Evolutionary conservation across 2,888 invertebrate genomes (phyloP).

Genomic region (Microctonus hyperodae): DNA sequence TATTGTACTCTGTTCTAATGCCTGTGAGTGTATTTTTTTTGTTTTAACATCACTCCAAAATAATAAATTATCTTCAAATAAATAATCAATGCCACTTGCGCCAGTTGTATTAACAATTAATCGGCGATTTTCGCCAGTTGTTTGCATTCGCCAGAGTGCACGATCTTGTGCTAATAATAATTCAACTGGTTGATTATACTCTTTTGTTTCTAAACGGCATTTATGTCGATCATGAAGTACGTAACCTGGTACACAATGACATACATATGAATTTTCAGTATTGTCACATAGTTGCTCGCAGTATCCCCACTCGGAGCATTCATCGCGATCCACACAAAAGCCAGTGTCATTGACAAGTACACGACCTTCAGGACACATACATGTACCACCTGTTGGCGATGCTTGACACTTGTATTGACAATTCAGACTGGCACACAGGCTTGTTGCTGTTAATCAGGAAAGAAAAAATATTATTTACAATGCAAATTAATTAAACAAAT

Average conservation of each 20-base stretch:
- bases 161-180: constrained; percentile 77
- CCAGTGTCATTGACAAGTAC: constrained; percentile 82
- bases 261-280: constrained; percentile 82
- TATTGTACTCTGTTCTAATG: constrained; percentile 43
- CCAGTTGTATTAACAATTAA: constrained; percentile 82
- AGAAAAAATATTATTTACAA: constrained; percentile 15
- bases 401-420: constrained; percentile 93
- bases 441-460: constrained; percentile 71
- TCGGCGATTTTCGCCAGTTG: constrained; percentile 70
- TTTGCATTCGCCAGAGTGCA: constrained; percentile 75
- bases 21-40: constrained; percentile 73
- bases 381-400: constrained; percentile 87
- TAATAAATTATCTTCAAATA: constrained; percentile 77
- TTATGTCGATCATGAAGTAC: constrained; percentile 69
- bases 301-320: constrained; percentile 90
- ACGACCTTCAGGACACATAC: constrained; percentile 88
- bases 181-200: constrained; percentile 64
- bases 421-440: constrained; percentile 82
- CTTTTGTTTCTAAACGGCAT: constrained; percentile 70
- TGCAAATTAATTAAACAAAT: background rate
- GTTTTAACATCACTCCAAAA: constrained; percentile 93
- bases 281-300: constrained; percentile 96
- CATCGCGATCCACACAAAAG: constrained; percentile 91
- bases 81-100: constrained; percentile 87
- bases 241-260: constrained; percentile 85